These are phyloP conservation scores for Tuta absoluta DNA, from an alignment of 2,888 invertebrate genomes.

Conservation along the genomic window DNA sequence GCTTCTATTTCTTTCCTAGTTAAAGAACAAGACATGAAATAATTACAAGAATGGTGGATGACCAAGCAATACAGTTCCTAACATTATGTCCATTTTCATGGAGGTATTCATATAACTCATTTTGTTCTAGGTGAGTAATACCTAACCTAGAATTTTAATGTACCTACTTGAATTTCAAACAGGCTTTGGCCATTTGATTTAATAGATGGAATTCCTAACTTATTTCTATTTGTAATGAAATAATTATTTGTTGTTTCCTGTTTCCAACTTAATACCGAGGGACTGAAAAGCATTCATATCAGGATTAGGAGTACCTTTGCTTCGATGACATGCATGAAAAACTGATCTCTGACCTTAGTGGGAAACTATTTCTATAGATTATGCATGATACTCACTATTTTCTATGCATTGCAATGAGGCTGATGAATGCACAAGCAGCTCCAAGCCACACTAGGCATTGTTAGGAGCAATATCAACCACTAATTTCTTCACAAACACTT, in stretches of 20 bases:
- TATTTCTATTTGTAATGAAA: neutral
- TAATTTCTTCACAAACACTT: conserved; percentile 48
- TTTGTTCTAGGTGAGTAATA: conserved; percentile 13
- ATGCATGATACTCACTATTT: conserved; percentile 65
- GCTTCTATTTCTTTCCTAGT: too few species aligned
- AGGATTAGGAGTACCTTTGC: neutral
- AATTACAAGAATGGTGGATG: too few species aligned
- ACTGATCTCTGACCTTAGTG: neutral
- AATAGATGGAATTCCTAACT: neutral
- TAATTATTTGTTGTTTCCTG: too few species aligned
- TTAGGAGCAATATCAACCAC: conserved; percentile 45
- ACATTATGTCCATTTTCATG: neutral
- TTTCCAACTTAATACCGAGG: neutral
- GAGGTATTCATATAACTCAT: too few species aligned
- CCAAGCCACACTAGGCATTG: conserved; percentile 46
- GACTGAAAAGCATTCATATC: neutral
- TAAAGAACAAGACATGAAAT: too few species aligned
- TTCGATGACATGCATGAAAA: neutral
- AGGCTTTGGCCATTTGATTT: neutral
- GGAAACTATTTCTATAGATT: conserved; percentile 18
- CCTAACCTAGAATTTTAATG: conserved; percentile 17
- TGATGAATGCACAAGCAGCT: conserved; percentile 44
- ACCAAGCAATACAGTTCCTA: too few species aligned
- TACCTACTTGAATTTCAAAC: conserved; percentile 16
- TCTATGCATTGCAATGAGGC: conserved; percentile 62